Evolutionary conservation across 1,140 invertebrate species (phyloP).

Genomic region (Belonocnema kinseyi): DNA sequence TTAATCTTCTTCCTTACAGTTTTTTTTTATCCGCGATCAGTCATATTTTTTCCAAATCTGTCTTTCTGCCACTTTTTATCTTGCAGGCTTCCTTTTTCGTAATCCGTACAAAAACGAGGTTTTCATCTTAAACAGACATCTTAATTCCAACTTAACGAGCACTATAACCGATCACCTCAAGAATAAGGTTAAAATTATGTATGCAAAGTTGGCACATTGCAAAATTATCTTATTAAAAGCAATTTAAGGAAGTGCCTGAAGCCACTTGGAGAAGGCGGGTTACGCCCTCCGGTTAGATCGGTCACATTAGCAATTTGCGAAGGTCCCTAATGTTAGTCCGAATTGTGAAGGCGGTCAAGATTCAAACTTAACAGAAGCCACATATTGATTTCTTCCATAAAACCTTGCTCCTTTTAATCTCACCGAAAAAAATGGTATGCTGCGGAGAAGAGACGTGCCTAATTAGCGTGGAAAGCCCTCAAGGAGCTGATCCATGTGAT

Average conservation of each 20-base stretch:
- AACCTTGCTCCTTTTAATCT: constrained; percentile 19
- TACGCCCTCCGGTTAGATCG: background rate
- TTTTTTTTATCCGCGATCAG: too few relatives aligned
- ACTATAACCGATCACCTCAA: background rate
- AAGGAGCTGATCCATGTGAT: background rate
- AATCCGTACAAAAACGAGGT: constrained; percentile 1
- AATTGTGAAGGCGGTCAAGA: background rate
- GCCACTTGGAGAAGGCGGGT: background rate
- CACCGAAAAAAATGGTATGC: constrained; percentile 11
- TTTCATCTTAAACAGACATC: constrained; percentile 15
- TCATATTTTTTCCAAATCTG: background rate
- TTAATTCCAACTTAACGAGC: constrained; percentile 26
- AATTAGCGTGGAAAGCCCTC: constrained; percentile 22
- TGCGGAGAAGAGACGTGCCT: constrained; percentile 8
- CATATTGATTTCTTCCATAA: background rate
- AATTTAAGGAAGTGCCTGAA: background rate
- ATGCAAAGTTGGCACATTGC: constrained; percentile 9
- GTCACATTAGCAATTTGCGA: background rate
- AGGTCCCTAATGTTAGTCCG: background rate
- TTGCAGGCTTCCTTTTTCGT: constrained; percentile 6
- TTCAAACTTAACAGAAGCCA: too few relatives aligned
- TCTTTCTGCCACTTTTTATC: background rate
- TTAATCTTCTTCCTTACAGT: too few relatives aligned
- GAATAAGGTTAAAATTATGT: background rate
- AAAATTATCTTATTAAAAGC: background rate